phyloP scores from a whole-genome alignment of 1,140 invertebrate species.

The Anthonomus grandis region DNA sequence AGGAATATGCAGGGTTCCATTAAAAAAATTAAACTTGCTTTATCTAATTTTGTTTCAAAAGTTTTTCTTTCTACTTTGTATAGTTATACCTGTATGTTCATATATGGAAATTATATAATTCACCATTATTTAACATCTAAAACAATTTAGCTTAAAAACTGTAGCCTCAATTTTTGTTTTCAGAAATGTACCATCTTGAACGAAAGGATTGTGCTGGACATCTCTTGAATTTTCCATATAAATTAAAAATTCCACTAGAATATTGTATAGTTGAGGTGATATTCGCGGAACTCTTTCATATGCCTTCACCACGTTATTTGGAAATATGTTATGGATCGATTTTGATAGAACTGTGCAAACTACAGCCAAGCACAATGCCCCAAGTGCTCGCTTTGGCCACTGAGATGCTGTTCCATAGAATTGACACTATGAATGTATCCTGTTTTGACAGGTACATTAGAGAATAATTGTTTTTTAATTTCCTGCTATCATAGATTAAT shows the following conservation, averaged over 20 bases:
- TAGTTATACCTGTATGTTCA: too few species aligned
- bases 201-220: constrained; percentile 92
- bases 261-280: constrained; percentile 98
- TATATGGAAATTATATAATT: too few species aligned
- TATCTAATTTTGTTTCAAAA: too few species aligned
- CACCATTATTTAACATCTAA: too few species aligned
- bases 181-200: constrained; percentile 79
- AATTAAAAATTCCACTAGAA: constrained; percentile 92
- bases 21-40: too few species aligned
- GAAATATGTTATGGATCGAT: constrained; percentile 95
- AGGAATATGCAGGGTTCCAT: too few species aligned
- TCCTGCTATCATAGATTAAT: not conserved
- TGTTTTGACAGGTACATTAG: constrained; percentile 80
- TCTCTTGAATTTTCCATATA: constrained; percentile 88
- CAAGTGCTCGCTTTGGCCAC: constrained; percentile 97
- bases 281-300: constrained; percentile 89
- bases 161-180: constrained; percentile 9
- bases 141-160: too few species aligned
- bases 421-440: constrained; percentile 95
- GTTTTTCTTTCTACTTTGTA: too few species aligned
- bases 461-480: too few species aligned
- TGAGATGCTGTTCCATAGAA: constrained; percentile 92
- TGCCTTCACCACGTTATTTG: constrained; percentile 83
- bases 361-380: constrained; percentile 94
- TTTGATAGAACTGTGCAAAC: constrained; percentile 95